Conservation (phyloP, 2,888 invertebrate species). For the Plusia festucae region DNA sequence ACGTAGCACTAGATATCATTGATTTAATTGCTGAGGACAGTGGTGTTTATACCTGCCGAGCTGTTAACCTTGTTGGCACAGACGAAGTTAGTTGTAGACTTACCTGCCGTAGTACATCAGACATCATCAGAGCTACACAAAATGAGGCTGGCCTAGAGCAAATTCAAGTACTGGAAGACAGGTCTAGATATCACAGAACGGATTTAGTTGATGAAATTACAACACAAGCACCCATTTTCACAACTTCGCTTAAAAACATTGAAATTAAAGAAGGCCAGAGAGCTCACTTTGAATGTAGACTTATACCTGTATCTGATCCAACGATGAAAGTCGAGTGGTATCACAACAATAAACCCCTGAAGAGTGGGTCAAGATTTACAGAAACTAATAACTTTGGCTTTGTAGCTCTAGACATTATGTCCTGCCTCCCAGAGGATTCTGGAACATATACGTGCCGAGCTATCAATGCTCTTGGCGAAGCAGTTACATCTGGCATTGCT, state of each 20-base stretch:
- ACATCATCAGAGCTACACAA: conserved; percentile 95
- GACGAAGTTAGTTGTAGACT: conserved; percentile 95
- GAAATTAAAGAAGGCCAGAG: conserved; percentile 98
- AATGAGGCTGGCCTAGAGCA: conserved; percentile 96
- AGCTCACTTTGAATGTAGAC: conserved; percentile 97
- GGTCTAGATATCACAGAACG: conserved; percentile 92
- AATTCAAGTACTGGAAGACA: conserved; percentile 96
- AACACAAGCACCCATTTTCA: conserved; percentile 97
- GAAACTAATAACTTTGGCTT: conserved; percentile 99
- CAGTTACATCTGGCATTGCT: conserved; percentile 96
- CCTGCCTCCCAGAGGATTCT: conserved; percentile 98
- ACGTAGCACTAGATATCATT: conserved; percentile 98
- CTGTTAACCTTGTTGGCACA: conserved; percentile 96
- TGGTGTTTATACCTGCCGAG: conserved; percentile 97
- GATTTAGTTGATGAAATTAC: conserved; percentile 95
- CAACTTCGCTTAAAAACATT: conserved; percentile 96
- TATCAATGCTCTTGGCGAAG: conserved; percentile 97
- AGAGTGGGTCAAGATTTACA: conserved; percentile 98
- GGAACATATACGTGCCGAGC: conserved; percentile 98
- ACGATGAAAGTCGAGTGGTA: conserved; percentile 99
- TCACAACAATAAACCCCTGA: conserved; percentile 96
- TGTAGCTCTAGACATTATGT: conserved; percentile 98
- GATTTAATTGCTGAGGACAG: conserved; percentile 99
- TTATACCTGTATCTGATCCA: conserved; percentile 98
- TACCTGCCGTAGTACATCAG: conserved; percentile 93